Evolutionary conservation across 2,888 invertebrate species (phyloP).

Genomic region (Zygaena filipendulae): DNA sequence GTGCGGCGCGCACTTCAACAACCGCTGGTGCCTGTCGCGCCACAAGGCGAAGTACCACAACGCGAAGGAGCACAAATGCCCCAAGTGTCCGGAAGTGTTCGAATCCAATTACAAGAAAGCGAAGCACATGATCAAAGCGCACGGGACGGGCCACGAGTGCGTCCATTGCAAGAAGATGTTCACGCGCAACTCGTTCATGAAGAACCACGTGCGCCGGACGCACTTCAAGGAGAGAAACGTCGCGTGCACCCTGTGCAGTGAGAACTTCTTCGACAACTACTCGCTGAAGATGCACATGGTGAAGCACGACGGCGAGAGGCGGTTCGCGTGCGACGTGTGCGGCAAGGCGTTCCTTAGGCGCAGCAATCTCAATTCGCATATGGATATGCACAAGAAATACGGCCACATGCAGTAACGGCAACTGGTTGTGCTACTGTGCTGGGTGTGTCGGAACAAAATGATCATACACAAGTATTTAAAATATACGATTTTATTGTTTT

Average conservation of each 20-base stretch:
- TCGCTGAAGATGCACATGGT: conserved; percentile 56
- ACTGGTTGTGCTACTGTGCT: too few species aligned
- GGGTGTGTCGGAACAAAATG: too few species aligned
- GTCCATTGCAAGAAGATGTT: conserved; percentile 49
- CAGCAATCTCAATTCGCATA: conserved; percentile 69
- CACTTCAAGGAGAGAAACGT: conserved; percentile 58
- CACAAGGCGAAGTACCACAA: conserved; percentile 49
- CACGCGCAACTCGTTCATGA: conserved; percentile 55
- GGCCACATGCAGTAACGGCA: conserved; percentile 36
- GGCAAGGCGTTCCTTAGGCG: conserved; percentile 66
- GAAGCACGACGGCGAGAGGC: conserved; percentile 62
- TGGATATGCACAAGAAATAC: conserved; percentile 58
- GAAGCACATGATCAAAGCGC: conserved; percentile 60
- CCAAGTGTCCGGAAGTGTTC: conserved; percentile 50
- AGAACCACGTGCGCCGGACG: conserved; percentile 47
- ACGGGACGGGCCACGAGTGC: conserved; percentile 52
- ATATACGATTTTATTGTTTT: too few species aligned
- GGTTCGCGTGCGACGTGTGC: conserved; percentile 67
- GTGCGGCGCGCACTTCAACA: conserved; percentile 44
- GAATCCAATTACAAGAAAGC: conserved; percentile 61
- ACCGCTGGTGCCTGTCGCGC: conserved; percentile 42
- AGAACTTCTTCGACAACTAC: conserved; percentile 53
- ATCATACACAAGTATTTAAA: too few species aligned
- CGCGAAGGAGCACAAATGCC: conserved; percentile 48
- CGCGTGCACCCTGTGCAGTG: conserved; percentile 44